A percentile compares a stretch with the other conserved stretches of the same genome.
Evolutionary conservation across 2,888 invertebrate genomes (phyloP).

Genomic region (Galeopsomyia nigrocyanea): DNA sequence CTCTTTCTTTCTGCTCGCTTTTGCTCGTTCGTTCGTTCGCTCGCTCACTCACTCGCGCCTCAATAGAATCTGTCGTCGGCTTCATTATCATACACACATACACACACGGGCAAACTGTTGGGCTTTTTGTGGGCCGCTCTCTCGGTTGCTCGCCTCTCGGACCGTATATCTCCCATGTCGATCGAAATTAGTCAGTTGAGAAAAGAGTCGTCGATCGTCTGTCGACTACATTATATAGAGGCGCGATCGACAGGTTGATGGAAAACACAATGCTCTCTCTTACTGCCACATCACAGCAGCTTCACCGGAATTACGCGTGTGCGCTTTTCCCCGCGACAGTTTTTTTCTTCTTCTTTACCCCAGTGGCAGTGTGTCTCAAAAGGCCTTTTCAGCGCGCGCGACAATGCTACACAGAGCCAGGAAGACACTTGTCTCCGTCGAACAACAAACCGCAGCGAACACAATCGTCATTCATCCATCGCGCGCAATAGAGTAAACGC

Average conservation of each 20-base stretch:
- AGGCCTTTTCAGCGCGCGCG: constrained; percentile 19
- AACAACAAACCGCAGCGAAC: constrained; percentile 41
- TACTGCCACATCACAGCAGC: neutral
- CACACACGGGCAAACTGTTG: neutral
- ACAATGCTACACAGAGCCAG: constrained; percentile 9
- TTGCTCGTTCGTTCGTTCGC: neutral
- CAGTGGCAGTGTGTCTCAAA: neutral
- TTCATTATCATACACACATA: constrained; percentile 39
- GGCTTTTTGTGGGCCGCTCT: constrained; percentile 9
- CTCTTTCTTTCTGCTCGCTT: constrained; percentile 24
- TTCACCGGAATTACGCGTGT: constrained; percentile 35
- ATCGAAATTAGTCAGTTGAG: constrained; percentile 45
- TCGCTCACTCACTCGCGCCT: neutral
- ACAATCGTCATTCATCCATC: constrained; percentile 43
- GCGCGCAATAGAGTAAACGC: constrained; percentile 6
- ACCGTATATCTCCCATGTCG: constrained; percentile 33
- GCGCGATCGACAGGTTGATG: constrained; percentile 15
- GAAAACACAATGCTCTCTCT: neutral
- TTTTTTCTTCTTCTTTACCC: neutral
- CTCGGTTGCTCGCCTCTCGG: neutral
- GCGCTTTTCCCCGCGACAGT: constrained; percentile 29
- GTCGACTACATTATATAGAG: neutral
- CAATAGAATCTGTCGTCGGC: constrained; percentile 43
- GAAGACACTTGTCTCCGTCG: constrained; percentile 38
- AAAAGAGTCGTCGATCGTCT: constrained; percentile 5